phyloP scores from a whole-genome alignment of 92 coral and sea anemone genomes.

The Galaxea fascicularis region DNA sequence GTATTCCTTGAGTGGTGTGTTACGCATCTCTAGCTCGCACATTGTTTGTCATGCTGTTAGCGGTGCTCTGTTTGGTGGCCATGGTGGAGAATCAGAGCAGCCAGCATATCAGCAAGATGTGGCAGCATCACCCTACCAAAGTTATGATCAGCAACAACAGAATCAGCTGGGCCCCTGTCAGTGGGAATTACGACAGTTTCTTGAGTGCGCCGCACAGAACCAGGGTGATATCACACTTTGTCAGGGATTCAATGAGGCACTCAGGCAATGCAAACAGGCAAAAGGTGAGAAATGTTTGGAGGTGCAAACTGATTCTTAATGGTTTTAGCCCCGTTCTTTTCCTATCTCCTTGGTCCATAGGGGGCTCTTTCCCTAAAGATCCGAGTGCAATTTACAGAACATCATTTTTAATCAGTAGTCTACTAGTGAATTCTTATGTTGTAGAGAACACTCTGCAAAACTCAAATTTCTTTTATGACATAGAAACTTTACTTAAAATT shows the following conservation, averaged over 20 bases:
- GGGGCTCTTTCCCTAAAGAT: too few relatives aligned
- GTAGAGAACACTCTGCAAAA: too few relatives aligned
- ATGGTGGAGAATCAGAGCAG: slow-evolving; percentile 59
- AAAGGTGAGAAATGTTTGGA: slow-evolving; percentile 92
- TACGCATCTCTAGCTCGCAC: too few relatives aligned
- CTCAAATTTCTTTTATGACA: too few relatives aligned
- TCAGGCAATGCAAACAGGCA: slow-evolving; percentile 88
- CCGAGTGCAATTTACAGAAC: too few relatives aligned
- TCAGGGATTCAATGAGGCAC: slow-evolving; percentile 96
- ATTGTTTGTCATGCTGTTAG: slow-evolving; percentile 97
- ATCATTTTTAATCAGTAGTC: too few relatives aligned
- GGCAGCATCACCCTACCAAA: slow-evolving; percentile 60
- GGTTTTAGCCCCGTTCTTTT: too few relatives aligned
- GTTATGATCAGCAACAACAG: slow-evolving; percentile 66
- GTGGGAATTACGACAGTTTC: slow-evolving; percentile 92
- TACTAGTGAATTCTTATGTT: too few relatives aligned
- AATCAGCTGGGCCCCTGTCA: slow-evolving; percentile 83
- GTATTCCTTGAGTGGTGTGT: too few relatives aligned
- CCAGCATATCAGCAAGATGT: slow-evolving; percentile 59
- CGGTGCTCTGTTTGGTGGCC: slow-evolving; percentile 90
- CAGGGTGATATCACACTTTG: slow-evolving; percentile 88
- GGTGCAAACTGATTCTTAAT: too few relatives aligned
- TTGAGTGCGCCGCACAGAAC: slow-evolving; percentile 96
- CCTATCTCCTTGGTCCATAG: too few relatives aligned
- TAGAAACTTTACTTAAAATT: too few relatives aligned